phyloP scores from a whole-genome alignment of 92 coral and sea anemone species.

The Epizoanthus stellaris region DNA sequence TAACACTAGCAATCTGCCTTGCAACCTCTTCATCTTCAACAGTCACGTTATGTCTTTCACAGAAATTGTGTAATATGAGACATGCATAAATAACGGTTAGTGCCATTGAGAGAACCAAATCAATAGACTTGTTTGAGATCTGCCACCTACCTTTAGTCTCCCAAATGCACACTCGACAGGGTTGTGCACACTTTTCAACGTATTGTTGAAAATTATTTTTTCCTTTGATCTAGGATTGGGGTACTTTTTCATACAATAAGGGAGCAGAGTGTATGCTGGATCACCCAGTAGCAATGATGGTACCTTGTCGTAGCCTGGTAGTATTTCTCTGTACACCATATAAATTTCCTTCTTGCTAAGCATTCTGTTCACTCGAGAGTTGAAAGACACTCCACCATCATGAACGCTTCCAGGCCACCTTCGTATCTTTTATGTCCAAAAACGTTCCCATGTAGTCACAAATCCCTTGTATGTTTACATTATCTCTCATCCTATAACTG shows the following conservation, averaged over 20 bases:
- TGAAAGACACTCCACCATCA: neutral
- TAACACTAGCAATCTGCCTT: too few relatives aligned
- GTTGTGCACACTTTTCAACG: too few relatives aligned
- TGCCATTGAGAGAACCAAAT: too few relatives aligned
- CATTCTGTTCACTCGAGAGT: conserved; percentile 19
- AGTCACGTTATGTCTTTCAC: too few relatives aligned
- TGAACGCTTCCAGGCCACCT: conserved; percentile 58
- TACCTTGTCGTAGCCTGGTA: conserved; percentile 42
- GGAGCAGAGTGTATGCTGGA: conserved; percentile 34
- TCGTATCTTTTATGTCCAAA: conserved; percentile 22
- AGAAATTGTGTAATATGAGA: too few relatives aligned
- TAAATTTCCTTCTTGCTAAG: conserved; percentile 18
- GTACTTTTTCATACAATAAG: conserved; percentile 11
- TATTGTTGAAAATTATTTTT: too few relatives aligned
- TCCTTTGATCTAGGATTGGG: too few relatives aligned
- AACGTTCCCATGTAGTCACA: conserved; percentile 40
- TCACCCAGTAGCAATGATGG: conserved; percentile 26
- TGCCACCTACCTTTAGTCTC: too few relatives aligned
- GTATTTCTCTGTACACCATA: conserved; percentile 15
- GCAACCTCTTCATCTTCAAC: too few relatives aligned
- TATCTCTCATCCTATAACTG: conserved; percentile 50
- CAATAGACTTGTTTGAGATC: too few relatives aligned
- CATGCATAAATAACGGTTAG: too few relatives aligned
- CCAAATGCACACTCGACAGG: too few relatives aligned
- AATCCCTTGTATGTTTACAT: conserved; percentile 52